Evolutionary conservation across 2,888 invertebrate genomes (phyloP), one percentile per base, ranked within the genome.

Genomic region (Epistrophe grossulariae): DNA sequence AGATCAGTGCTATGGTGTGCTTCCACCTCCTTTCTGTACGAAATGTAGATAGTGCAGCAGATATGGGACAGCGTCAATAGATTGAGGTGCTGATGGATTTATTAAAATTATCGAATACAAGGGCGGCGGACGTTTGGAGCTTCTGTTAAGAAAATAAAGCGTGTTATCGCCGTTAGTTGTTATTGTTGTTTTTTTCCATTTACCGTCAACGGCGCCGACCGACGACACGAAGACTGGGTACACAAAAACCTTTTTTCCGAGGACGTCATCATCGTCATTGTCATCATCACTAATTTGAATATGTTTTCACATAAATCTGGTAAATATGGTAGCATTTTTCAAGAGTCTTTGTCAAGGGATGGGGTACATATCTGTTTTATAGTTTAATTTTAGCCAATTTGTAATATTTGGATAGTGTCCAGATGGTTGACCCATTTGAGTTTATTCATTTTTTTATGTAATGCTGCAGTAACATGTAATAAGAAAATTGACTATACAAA

Each of bases 201-300:
- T 31, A 19, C 13, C 24, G 1, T 55, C 24, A 24, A 55, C 40
- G 50, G 17, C 17, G 35, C 31, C 62, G 24, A 70, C 68, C 38
- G 70, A 55, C 70, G 70, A 70, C 70, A 55, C 70, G 4, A 70
- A 52, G 70, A 55, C 70, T 70, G 70, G 70, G 70, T 70, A 70
- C 70, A 70, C 28, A 70, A 70, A 70, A 70, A 52, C 70, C 68
- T 68, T 68, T 70, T 70, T 70, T 70, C 52, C 28, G 52, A 40
- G 28, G 70, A 70, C 70, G 70, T 70, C 70, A 70, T 70, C 70
- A 68, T 52, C 38, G 15, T 4, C 70, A 68, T 52, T 24, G 15
- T 4, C 64, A 64, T 68, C 68, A 52, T 70, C 31, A 68, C 9
- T 31, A 31, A 50, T 68, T 52, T 17, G 5, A 52, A 55, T 40